Evolutionary conservation across 2,797 vertebrate genomes (phyloP).

Genomic region (Lophius americanus): DNA sequence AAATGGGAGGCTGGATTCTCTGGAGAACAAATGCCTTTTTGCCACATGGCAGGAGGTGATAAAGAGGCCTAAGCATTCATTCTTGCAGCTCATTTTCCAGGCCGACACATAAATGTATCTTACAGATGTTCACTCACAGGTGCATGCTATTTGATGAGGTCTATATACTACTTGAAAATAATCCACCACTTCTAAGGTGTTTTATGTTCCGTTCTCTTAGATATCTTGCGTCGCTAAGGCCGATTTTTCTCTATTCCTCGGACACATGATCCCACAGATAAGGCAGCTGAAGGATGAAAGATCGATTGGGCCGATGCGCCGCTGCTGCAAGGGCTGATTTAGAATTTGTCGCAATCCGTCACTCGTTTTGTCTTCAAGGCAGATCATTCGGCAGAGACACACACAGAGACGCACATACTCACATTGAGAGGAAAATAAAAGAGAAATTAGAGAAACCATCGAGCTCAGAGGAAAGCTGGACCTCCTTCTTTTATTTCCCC

Average conservation of each 20-base stretch:
- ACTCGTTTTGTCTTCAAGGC: not conserved
- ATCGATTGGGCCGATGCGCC: conserved; percentile 59
- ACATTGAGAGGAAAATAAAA: conserved; percentile 3
- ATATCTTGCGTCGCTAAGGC: conserved; percentile 63
- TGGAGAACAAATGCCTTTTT: conserved; percentile 10
- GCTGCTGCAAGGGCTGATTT: conserved; percentile 69
- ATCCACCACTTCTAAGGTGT: conserved; percentile 36
- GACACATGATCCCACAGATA: conserved; percentile 70
- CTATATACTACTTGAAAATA: conserved; percentile 29
- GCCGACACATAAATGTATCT: not conserved
- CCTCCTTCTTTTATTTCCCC: conserved; percentile 19
- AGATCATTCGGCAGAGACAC: not conserved
- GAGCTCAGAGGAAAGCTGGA: conserved; percentile 6
- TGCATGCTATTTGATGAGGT: not conserved
- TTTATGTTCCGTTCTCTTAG: conserved; percentile 62
- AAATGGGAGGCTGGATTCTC: not conserved
- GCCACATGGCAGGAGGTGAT: conserved; percentile 5
- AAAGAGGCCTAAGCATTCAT: not conserved
- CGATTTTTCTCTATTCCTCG: conserved; percentile 45
- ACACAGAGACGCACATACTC: not conserved
- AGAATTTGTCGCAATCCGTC: conserved; percentile 74
- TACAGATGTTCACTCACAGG: not conserved
- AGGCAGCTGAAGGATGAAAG: conserved; percentile 60
- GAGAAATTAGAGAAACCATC: not conserved
- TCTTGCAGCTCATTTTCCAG: conserved; percentile 5